Evolutionary conservation across 2,888 invertebrate species (phyloP).

Genomic region (Alviniconcha strummeri): DNA sequence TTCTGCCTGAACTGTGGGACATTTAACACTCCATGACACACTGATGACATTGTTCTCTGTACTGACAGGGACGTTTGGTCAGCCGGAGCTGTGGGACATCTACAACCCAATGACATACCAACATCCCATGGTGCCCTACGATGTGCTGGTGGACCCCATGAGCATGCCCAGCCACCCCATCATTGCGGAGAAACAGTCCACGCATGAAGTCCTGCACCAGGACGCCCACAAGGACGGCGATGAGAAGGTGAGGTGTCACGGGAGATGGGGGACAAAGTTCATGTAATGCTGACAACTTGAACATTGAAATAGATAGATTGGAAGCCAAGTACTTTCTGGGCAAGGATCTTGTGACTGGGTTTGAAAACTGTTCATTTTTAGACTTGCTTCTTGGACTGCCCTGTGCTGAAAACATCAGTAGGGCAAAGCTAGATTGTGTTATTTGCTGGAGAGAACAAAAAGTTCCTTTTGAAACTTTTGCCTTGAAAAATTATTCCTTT

Average conservation of each 20-base stretch:
- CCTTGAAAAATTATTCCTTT: too few species aligned
- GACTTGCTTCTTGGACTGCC: not conserved
- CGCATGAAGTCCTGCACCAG: constrained; percentile 61
- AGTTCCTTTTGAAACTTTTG: too few species aligned
- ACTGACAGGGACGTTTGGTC: constrained; percentile 71
- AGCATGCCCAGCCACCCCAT: constrained; percentile 70
- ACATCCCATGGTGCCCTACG: constrained; percentile 74
- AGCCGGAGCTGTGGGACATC: constrained; percentile 72
- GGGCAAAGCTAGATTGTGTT: too few species aligned
- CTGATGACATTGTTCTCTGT: too few species aligned
- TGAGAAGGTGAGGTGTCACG: constrained; percentile 29
- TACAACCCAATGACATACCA: constrained; percentile 69
- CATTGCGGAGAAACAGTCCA: constrained; percentile 59
- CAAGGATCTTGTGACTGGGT: too few species aligned
- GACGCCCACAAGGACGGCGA: constrained; percentile 43
- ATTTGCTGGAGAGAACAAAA: too few species aligned
- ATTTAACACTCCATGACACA: too few species aligned
- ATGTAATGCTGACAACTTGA: too few species aligned
- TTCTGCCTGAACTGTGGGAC: too few species aligned
- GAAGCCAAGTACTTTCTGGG: too few species aligned
- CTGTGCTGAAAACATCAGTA: not conserved
- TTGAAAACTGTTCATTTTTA: too few species aligned
- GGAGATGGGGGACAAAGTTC: not conserved
- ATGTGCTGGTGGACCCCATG: constrained; percentile 72
- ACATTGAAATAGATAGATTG: too few species aligned